Percentiles rank a stretch among this genome's conserved stretches.
phyloP scores from a whole-genome alignment of 2,113 vertebrate species.

The Bubo scandiacus region DNA sequence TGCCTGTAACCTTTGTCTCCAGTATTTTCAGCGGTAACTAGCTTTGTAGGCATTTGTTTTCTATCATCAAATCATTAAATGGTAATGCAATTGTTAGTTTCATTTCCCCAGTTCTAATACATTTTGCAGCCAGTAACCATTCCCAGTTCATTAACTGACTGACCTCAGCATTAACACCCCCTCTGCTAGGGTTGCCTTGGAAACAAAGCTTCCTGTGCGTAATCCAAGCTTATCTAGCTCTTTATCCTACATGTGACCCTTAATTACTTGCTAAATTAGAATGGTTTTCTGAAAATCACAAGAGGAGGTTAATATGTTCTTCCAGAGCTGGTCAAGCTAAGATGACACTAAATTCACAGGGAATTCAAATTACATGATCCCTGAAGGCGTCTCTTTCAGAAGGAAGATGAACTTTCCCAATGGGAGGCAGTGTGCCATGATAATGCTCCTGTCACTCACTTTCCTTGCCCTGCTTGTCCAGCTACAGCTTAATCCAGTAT shows the following conservation, averaged over 20 bases:
- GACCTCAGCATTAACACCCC: conserved; percentile 75
- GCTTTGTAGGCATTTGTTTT: conserved; percentile 57
- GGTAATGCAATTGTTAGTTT: conserved; percentile 67
- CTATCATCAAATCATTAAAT: conserved; percentile 61
- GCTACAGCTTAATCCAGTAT: conserved; percentile 67
- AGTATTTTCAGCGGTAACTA: not conserved
- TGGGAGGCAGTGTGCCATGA: conserved; percentile 68
- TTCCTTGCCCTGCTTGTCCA: conserved; percentile 66
- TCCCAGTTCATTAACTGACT: conserved; percentile 82
- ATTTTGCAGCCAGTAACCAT: conserved; percentile 73
- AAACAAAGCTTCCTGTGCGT: conserved; percentile 86
- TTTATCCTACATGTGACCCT: conserved; percentile 87
- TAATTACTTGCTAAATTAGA: conserved; percentile 90
- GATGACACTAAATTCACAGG: conserved; percentile 81
- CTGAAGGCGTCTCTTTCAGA: conserved; percentile 83
- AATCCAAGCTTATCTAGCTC: conserved; percentile 86
- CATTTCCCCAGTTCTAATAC: conserved; percentile 51
- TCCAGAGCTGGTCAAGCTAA: conserved; percentile 85
- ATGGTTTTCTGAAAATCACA: conserved; percentile 85
- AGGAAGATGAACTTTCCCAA: conserved; percentile 76
- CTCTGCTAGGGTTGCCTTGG: conserved; percentile 78
- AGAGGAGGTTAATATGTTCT: conserved; percentile 85
- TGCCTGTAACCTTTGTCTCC: conserved; percentile 11
- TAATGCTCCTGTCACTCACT: conserved; percentile 79
- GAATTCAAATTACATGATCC: conserved; percentile 85